phyloP scores from a whole-genome alignment of 64 coral and sea anemone genomes.

The Platygyra sinensis region DNA sequence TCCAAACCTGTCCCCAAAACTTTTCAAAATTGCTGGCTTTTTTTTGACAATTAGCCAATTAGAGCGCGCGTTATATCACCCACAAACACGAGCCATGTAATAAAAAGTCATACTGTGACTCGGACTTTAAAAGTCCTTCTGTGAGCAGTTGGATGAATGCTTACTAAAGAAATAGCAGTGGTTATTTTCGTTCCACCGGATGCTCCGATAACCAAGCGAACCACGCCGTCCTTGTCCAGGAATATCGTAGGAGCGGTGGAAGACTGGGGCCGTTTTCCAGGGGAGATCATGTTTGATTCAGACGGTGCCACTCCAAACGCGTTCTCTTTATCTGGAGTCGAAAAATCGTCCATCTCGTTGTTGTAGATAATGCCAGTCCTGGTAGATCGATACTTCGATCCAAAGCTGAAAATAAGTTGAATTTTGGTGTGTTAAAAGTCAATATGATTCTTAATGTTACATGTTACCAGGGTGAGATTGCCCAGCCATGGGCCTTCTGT shows the following conservation, averaged over 20 bases:
- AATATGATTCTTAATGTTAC: too few relatives aligned
- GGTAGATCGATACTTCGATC: slow-evolving; percentile 65
- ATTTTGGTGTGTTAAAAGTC: too few relatives aligned
- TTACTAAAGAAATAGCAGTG: slow-evolving; percentile 83
- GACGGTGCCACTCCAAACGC: slow-evolving; percentile 70
- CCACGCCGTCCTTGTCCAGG: slow-evolving; percentile 74
- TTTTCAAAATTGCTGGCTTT: too few relatives aligned
- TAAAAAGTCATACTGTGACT: too few relatives aligned
- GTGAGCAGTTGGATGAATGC: background rate
- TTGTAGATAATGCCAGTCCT: slow-evolving; percentile 94
- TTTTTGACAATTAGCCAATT: too few relatives aligned
- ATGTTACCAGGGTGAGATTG: too few relatives aligned
- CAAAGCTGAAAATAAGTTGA: slow-evolving; percentile 61
- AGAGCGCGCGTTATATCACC: too few relatives aligned
- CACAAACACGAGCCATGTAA: too few relatives aligned
- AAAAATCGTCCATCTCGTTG: slow-evolving; percentile 99
- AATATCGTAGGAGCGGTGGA: slow-evolving; percentile 78
- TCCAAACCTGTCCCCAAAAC: too few relatives aligned
- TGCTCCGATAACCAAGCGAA: slow-evolving; percentile 74
- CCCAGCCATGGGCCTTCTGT: too few relatives aligned
- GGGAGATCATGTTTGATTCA: slow-evolving; percentile 65
- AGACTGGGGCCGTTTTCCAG: slow-evolving; percentile 93
- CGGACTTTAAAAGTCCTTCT: too few relatives aligned
- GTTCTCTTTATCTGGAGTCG: slow-evolving; percentile 70
- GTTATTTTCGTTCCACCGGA: slow-evolving; percentile 96